A percentile compares a stretch with the other conserved stretches of the same genome.
phyloP scores from a whole-genome alignment of 2,113 vertebrate genomes.

The Chloropsis cyanopogon region DNA sequence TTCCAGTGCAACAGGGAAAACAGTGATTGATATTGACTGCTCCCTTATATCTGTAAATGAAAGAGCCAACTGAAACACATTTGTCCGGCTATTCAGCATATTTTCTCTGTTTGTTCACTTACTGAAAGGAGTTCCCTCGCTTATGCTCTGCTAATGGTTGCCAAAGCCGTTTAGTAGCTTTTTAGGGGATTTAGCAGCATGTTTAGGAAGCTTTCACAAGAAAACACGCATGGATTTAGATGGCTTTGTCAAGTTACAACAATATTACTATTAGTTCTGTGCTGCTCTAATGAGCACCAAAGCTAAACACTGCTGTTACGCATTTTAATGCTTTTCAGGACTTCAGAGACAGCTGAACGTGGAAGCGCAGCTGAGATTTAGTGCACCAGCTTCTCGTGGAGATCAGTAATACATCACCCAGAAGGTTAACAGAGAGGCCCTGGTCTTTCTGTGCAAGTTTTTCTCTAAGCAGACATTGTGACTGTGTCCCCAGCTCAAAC shows the following conservation, averaged over 20 bases:
- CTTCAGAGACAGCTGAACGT: neutral
- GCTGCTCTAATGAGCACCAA: slow-evolving; percentile 66
- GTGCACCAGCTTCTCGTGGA: neutral
- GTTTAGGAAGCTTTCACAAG: slow-evolving; percentile 74
- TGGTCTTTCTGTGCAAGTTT: neutral
- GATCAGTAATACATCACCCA: neutral
- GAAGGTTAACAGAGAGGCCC: neutral
- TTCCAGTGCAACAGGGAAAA: slow-evolving; percentile 74
- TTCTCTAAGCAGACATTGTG: neutral
- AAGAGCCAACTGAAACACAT: slow-evolving; percentile 76
- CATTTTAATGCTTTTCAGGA: slow-evolving; percentile 58
- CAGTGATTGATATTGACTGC: slow-evolving; percentile 75
- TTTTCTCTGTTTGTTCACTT: slow-evolving; percentile 76
- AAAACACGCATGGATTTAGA: slow-evolving; percentile 70
- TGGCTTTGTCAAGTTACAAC: slow-evolving; percentile 73
- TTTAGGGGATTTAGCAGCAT: slow-evolving; percentile 75
- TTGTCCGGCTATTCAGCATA: slow-evolving; percentile 75
- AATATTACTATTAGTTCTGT: slow-evolving; percentile 72
- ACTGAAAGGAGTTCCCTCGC: slow-evolving; percentile 70
- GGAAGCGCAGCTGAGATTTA: neutral
- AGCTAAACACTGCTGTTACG: slow-evolving; percentile 55
- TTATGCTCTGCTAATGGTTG: slow-evolving; percentile 69
- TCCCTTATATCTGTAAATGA: slow-evolving; percentile 69
- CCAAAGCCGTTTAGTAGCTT: slow-evolving; percentile 73
- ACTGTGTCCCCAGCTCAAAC: neutral